phyloP scores from a whole-genome alignment of 2,888 invertebrate species.

The Enoplolaimus lenunculus region DNA sequence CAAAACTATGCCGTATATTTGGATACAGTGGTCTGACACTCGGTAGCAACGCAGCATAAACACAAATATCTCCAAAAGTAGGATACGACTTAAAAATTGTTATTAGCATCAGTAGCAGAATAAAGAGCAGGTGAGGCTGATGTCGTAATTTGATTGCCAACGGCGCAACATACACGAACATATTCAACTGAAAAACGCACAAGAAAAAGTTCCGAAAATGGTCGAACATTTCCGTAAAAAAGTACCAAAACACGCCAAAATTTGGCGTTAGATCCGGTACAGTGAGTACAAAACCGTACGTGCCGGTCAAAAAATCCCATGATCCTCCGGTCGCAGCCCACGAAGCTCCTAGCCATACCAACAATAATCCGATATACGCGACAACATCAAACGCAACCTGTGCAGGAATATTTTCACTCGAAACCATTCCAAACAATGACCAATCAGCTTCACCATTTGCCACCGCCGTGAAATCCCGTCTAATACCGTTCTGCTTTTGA shows the following conservation, averaged over 20 bases:
- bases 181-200: constrained; percentile 90
- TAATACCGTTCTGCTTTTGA: too few relatives aligned
- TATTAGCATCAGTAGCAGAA: constrained; percentile 51
- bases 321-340: neutral
- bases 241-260: constrained; percentile 96
- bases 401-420: neutral
- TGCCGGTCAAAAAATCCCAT: constrained; percentile 11
- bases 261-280: constrained; percentile 90
- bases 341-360: neutral
- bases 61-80: constrained; percentile 76
- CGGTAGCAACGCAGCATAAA: neutral
- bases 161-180: constrained; percentile 75
- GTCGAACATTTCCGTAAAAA: constrained; percentile 99
- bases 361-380: neutral
- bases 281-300: constrained; percentile 38
- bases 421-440: neutral
- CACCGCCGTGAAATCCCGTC: too few relatives aligned
- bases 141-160: constrained; percentile 49
- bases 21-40: constrained; percentile 26
- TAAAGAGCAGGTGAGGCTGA: constrained; percentile 32
- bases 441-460: too few relatives aligned
- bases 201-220: constrained; percentile 89
- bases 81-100: constrained; percentile 94
- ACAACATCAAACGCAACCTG: neutral
- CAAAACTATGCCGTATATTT: constrained; percentile 87